A percentile compares a stretch with the other conserved stretches of the same genome.
These are phyloP conservation scores for Chelmon rostratus DNA, from an alignment of 2,797 vertebrate species.

Conservation along the genomic window DNA sequence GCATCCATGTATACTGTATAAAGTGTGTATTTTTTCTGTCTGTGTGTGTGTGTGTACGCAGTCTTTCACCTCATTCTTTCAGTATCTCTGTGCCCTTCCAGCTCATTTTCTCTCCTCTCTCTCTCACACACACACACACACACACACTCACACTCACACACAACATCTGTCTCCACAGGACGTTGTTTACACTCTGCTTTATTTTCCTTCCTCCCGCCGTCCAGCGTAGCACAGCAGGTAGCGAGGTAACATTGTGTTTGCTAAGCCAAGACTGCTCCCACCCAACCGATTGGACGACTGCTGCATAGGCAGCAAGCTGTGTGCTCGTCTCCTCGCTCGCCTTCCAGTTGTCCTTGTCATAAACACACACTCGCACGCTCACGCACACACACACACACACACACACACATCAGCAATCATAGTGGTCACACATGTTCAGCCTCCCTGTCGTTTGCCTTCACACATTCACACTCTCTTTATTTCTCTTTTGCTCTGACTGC, in stretches of 20 bases:
- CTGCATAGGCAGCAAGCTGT: conserved; percentile 14
- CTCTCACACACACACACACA: not conserved
- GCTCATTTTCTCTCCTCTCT: conserved; percentile 5
- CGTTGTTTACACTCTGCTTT: conserved; percentile 28
- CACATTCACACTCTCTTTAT: conserved; percentile 2
- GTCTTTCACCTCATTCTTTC: conserved; percentile 7
- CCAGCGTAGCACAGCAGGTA: not conserved
- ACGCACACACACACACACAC: not conserved
- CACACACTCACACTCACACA: conserved; percentile 40
- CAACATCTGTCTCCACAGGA: conserved; percentile 6
- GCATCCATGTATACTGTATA: not conserved
- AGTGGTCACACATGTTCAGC: not conserved
- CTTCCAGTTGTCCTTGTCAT: conserved; percentile 40
- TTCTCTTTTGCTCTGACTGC: conserved; percentile 3
- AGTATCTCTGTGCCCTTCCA: not conserved
- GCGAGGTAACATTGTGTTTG: not conserved
- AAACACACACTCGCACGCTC: conserved; percentile 21
- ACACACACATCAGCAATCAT: not conserved
- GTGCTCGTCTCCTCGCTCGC: conserved; percentile 9
- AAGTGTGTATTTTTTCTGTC: not conserved
- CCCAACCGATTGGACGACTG: not conserved
- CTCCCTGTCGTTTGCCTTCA: not conserved
- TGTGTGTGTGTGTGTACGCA: not conserved
- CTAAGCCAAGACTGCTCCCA: conserved; percentile 14
- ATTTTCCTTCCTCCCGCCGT: not conserved